Evolutionary conservation across 2,888 invertebrate genomes (phyloP).

Genomic region (Rhogogaster chlorosoma): DNA sequence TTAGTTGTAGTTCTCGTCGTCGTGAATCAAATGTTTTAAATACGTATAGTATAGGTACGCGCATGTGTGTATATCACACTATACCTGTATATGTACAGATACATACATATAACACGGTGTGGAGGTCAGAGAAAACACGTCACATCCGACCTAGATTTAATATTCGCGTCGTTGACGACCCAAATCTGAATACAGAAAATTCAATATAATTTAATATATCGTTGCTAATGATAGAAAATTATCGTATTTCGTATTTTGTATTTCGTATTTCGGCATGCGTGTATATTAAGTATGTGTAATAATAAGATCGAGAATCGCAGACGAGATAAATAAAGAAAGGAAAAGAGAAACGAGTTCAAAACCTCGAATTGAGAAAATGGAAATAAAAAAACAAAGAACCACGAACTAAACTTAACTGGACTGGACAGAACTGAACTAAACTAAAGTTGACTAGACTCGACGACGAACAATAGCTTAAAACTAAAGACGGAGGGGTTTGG

Average conservation of each 20-base stretch:
- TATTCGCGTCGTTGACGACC: constrained; percentile 37
- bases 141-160: constrained; percentile 47
- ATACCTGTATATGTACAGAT: neutral
- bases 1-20: neutral
- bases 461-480: neutral
- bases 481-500: neutral
- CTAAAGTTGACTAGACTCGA: neutral
- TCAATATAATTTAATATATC: neutral
- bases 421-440: neutral
- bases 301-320: neutral
- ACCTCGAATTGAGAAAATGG: neutral
- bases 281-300: neutral
- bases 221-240: neutral
- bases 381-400: neutral
- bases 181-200: constrained; percentile 32
- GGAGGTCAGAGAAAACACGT: constrained; percentile 49
- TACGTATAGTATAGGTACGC: constrained; percentile 15
- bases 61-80: neutral
- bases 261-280: neutral
- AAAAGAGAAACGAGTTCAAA: neutral
- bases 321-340: neutral
- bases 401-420: neutral
- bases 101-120: constrained; percentile 1
- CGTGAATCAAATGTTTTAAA: constrained; percentile 28
- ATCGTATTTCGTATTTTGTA: neutral